These are phyloP conservation scores for Enteromius treurensis DNA, from an alignment of 2,797 vertebrate genomes.

Conservation along the genomic window DNA sequence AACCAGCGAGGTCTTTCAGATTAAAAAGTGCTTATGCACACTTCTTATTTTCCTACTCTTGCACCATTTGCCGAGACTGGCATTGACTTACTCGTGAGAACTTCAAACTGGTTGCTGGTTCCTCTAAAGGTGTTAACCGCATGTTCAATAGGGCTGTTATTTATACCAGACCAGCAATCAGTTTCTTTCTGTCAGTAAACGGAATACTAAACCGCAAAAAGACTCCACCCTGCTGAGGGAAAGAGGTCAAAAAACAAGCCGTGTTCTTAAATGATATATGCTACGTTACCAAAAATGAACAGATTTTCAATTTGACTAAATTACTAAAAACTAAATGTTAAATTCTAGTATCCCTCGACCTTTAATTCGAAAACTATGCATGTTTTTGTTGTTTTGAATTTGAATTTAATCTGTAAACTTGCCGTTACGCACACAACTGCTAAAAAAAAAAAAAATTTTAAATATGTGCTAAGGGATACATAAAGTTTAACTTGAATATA, in stretches of 20 bases:
- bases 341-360: not conserved
- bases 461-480: too few relatives aligned
- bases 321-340: not conserved
- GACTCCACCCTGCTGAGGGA: conserved; percentile 57
- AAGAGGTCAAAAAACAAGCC: conserved; percentile 47
- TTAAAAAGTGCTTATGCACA: conserved; percentile 36
- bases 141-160: conserved; percentile 60
- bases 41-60: conserved; percentile 1
- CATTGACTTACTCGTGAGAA: conserved; percentile 61
- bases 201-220: conserved; percentile 56
- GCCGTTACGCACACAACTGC: not conserved
- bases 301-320: not conserved
- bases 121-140: conserved; percentile 75
- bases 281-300: not conserved
- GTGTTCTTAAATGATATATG: conserved; percentile 26
- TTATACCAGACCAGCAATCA: conserved; percentile 69
- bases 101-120: conserved; percentile 56
- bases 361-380: not conserved
- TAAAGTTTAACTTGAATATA: not conserved
- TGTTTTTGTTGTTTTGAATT: not conserved
- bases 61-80: conserved; percentile 40
- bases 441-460: not conserved
- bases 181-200: conserved; percentile 74
- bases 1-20: not conserved
- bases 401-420: not conserved